Percentiles rank a stretch among this genome's conserved stretches.
Conservation (phyloP, 2,113 vertebrate species). For the Mus spicilegus region DNA sequence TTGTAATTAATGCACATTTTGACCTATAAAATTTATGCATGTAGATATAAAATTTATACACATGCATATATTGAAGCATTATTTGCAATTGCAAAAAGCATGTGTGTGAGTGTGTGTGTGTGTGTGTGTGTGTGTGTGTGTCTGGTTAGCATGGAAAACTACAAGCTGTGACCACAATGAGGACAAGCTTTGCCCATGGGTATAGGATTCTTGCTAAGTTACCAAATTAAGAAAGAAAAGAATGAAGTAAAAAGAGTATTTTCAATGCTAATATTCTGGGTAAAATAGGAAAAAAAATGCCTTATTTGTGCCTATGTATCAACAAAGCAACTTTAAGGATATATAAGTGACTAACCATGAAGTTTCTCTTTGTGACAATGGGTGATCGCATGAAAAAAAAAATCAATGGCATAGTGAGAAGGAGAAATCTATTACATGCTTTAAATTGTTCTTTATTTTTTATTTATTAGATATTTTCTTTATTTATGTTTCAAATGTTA, state of each 20-base stretch:
- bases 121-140: too few relatives aligned
- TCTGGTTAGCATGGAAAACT: too few relatives aligned
- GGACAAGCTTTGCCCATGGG: background rate
- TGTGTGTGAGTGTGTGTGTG: too few relatives aligned
- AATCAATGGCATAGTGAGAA: background rate
- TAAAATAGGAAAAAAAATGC: background rate
- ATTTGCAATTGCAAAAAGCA: too few relatives aligned
- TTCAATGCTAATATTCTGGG: background rate
- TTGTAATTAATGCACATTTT: background rate
- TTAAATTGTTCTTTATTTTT: background rate
- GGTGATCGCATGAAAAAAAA: background rate
- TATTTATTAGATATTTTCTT: too few relatives aligned
- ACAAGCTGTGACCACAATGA: too few relatives aligned
- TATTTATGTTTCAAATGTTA: too few relatives aligned
- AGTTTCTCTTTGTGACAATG: background rate
- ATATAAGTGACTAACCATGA: background rate
- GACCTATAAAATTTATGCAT: background rate
- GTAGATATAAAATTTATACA: too few relatives aligned
- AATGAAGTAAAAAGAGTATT: background rate
- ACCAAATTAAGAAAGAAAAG: background rate
- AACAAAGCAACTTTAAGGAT: background rate
- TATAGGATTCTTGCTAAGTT: background rate
- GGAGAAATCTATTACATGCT: background rate
- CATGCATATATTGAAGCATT: too few relatives aligned
- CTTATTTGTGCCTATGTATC: background rate